phyloP scores from a whole-genome alignment of 2,888 invertebrate species.

The Cyclophora punctaria region DNA sequence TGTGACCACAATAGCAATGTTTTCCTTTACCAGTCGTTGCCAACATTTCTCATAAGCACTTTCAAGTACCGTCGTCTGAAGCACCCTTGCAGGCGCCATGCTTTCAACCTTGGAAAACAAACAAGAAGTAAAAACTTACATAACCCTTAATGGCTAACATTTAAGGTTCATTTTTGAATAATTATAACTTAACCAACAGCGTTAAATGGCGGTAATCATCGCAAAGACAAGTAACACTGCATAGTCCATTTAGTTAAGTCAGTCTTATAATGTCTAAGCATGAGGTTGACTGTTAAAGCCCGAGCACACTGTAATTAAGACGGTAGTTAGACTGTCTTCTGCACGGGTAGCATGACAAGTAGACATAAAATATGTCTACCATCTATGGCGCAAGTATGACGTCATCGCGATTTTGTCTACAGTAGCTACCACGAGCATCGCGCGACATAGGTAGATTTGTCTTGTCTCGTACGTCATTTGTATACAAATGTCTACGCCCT shows the following conservation, averaged over 20 bases:
- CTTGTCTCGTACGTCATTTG: no score
- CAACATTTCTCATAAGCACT: constrained; percentile 29
- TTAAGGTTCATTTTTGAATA: constrained; percentile 7
- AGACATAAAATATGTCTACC: no score
- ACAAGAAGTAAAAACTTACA: neutral
- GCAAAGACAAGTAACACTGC: constrained; percentile 9
- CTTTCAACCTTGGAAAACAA: constrained; percentile 27
- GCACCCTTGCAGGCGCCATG: constrained; percentile 59
- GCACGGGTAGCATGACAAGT: no score
- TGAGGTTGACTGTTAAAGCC: constrained; percentile 17
- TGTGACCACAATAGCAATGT: constrained; percentile 18
- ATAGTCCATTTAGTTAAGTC: constrained; percentile 3
- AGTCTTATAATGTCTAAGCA: constrained; percentile 7
- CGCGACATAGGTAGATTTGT: no score
- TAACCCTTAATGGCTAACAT: neutral
- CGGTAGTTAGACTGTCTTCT: no score
- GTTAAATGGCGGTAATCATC: neutral
- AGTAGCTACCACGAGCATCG: no score
- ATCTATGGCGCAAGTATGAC: no score
- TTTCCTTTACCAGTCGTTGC: constrained; percentile 25
- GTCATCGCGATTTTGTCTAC: no score
- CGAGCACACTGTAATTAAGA: no score
- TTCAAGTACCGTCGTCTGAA: constrained; percentile 40
- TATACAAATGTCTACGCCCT: no score
- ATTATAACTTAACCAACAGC: neutral